phyloP scores from a whole-genome alignment of 2,113 vertebrate genomes.

The Cygnus atratus region DNA sequence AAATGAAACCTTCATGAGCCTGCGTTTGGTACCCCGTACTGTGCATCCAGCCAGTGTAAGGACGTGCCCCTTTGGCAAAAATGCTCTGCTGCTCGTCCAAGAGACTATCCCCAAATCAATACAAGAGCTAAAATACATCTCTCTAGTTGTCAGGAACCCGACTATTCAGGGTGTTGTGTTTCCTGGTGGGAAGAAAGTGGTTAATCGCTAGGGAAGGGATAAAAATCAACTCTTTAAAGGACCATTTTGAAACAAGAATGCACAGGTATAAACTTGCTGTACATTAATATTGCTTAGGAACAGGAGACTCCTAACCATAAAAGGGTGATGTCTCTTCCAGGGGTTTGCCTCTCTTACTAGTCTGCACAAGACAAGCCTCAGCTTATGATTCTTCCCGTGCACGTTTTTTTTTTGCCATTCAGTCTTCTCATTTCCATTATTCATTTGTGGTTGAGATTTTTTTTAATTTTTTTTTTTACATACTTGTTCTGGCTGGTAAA shows the following conservation, averaged over 20 bases:
- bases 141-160: neutral
- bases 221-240: neutral
- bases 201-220: neutral
- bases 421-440: neutral
- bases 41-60: neutral
- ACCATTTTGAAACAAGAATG: neutral
- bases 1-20: neutral
- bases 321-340: neutral
- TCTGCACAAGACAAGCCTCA: neutral
- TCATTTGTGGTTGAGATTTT: neutral
- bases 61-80: neutral
- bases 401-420: neutral
- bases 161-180: neutral
- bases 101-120: neutral
- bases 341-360: neutral
- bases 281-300: neutral
- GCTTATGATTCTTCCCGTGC: neutral
- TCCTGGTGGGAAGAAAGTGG: neutral
- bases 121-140: neutral
- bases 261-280: neutral
- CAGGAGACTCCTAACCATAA: neutral
- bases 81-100: neutral
- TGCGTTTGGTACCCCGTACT: neutral
- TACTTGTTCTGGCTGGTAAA: neutral
- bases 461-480: neutral